Percentiles rank a stretch among this genome's conserved stretches.
Conservation (phyloP, 1,140 invertebrate species). For the Zelostemma sp. region DNA sequence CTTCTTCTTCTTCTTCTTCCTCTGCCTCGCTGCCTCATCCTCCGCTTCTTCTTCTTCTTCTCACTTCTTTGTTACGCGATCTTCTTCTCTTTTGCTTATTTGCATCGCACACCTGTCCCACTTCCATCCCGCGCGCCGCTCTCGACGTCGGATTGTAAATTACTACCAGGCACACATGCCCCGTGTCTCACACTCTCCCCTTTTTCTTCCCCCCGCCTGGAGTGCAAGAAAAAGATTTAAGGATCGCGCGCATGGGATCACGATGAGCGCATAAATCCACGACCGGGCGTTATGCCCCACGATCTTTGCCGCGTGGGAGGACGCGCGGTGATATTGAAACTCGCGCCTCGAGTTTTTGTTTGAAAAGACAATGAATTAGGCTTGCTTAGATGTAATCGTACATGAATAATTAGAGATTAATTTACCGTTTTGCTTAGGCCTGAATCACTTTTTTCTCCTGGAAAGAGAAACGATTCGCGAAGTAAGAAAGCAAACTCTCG, state of each 20-base stretch:
- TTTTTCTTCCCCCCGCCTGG: conserved; percentile 1
- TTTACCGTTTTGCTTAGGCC: no score
- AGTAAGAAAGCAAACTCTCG: no score
- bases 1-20: no score
- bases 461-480: no score
- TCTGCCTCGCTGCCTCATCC: no score
- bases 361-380: no score
- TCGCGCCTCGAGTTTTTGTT: background rate
- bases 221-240: conserved; percentile 27
- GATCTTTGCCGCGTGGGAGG: conserved; percentile 2
- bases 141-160: conserved; percentile 27
- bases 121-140: conserved; percentile 24
- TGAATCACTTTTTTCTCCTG: no score
- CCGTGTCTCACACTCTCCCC: conserved; percentile 5
- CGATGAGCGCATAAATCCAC: conserved; percentile 33
- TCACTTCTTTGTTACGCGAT: background rate
- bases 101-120: conserved; percentile 55
- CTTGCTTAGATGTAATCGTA: no score
- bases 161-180: conserved; percentile 8
- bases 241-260: conserved; percentile 18
- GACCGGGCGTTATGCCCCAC: conserved; percentile 3
- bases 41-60: no score
- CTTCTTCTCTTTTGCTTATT: conserved; percentile 40
- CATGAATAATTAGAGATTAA: no score
- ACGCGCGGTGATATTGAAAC: conserved; percentile 1